phyloP scores from a whole-genome alignment of 2,113 vertebrate genomes.

The Seriola aureovittata region DNA sequence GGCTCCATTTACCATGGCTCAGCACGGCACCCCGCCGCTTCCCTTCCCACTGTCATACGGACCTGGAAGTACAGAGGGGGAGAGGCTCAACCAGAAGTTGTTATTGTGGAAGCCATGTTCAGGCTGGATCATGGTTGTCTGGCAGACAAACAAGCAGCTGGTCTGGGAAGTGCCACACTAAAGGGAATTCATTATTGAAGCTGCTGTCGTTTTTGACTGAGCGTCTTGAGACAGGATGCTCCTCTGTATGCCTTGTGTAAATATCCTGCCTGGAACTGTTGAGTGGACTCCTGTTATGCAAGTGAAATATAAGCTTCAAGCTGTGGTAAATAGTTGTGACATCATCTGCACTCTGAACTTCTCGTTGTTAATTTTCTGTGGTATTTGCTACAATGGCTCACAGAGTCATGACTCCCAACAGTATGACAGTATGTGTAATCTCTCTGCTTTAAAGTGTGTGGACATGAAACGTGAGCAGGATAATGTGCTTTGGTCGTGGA shows the following conservation, averaged over 20 bases:
- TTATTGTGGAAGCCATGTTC: slow-evolving; percentile 41
- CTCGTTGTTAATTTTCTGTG: slow-evolving; percentile 60
- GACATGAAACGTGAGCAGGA: slow-evolving; percentile 24
- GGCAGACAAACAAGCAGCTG: slow-evolving; percentile 37
- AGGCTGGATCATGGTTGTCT: slow-evolving; percentile 27
- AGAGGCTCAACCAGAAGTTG: slow-evolving; percentile 48
- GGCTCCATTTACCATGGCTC: slow-evolving; percentile 65
- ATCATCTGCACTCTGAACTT: slow-evolving; percentile 67
- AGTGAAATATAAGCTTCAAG: slow-evolving; percentile 72
- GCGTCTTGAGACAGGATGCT: slow-evolving; percentile 35
- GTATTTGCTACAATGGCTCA: slow-evolving; percentile 59
- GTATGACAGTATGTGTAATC: slow-evolving; percentile 55
- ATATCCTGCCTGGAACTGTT: slow-evolving; percentile 68
- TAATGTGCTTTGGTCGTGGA: slow-evolving; percentile 32
- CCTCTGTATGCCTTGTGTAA: slow-evolving; percentile 74
- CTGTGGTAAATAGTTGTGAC: slow-evolving; percentile 71
- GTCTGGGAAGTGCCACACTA: slow-evolving; percentile 58
- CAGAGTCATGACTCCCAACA: slow-evolving; percentile 50
- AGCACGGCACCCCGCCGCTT: slow-evolving; percentile 36
- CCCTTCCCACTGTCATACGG: slow-evolving; percentile 36
- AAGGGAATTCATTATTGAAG: slow-evolving; percentile 52
- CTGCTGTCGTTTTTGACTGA: slow-evolving; percentile 66
- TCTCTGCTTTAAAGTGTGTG: slow-evolving; percentile 62
- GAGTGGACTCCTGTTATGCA: slow-evolving; percentile 71
- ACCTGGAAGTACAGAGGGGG: slow-evolving; percentile 52